Base-by-base conservation (phyloP, 2,797 vertebrate genomes). In the Balearica regulorum region DNA sequence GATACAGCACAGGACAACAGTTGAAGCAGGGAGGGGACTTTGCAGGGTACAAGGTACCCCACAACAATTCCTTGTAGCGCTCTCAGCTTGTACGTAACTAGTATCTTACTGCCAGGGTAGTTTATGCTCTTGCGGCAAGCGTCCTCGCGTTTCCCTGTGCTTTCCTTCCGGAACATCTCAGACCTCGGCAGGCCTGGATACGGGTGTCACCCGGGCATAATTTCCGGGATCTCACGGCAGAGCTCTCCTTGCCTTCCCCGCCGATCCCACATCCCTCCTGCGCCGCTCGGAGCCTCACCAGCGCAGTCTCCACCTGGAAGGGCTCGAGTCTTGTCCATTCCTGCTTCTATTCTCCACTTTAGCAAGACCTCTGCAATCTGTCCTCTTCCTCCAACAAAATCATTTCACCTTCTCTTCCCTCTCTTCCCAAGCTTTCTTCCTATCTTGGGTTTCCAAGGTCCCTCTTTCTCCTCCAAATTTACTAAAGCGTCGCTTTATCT, bases 221-320 rank as follows among this genome's bases (percentile, higher is more conserved):
- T 5, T 22, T 6, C 16, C 2, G 31, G 48, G 39, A 4, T 12
- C 26, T 7, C 22, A 4, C 1, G 5, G 1, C 19, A 2, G 1
- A 5, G 31, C 41, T 11, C 7, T 35, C 48, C 44, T 13, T 1
- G 28, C 10, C 22, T 8, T 21, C 19, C 3, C 7, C 39, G 43
- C 51, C 41, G 0, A 11, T 5, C 21, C 4, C 29, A 0, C 0
- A 0, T 14, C 9, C 11, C 33, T 5, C 19, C 44, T 2, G 18
- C 55, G 2, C 6, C 1, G 1, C 6, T 1, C 33, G 1, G 0
- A n/a, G 35, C 21, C 13, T 2, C 2, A 0, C 16, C 43, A 4
- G 10, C 1, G 1, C 16, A 3, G 2, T 1, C 49, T 57, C 10
- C 3, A 0, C 3, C 24, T 2, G 28, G 6, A 13, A 22, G 25